phyloP scores from a whole-genome alignment of 2,888 invertebrate genomes.

The Lissocephala sabroskyi region DNA sequence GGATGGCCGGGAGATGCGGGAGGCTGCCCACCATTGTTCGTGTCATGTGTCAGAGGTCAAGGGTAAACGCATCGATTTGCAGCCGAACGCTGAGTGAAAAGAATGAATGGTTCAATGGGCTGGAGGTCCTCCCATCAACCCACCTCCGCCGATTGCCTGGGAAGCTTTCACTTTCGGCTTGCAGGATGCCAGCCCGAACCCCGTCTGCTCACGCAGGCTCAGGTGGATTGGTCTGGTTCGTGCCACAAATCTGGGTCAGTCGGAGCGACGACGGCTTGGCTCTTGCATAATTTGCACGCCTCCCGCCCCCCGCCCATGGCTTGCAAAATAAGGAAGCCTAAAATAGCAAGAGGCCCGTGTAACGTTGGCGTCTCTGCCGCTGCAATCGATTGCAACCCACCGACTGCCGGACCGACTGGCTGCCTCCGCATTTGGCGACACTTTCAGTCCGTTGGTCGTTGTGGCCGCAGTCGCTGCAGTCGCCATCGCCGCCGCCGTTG shows the following conservation, averaged over 20 bases:
- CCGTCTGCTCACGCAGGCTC: not conserved
- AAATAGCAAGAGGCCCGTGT: slow-evolving; percentile 43
- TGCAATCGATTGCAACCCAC: slow-evolving; percentile 16
- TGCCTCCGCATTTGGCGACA: not conserved
- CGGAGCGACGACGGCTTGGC: too few species aligned
- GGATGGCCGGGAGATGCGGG: not conserved
- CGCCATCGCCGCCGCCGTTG: not conserved
- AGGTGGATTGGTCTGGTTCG: too few species aligned
- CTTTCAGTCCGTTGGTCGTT: not conserved
- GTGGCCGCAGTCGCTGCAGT: not conserved
- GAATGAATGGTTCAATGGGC: too few species aligned
- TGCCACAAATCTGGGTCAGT: slow-evolving; percentile 24
- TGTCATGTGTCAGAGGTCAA: slow-evolving; percentile 21
- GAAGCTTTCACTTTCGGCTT: too few species aligned
- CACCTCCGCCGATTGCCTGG: too few species aligned
- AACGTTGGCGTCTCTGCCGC: slow-evolving; percentile 29
- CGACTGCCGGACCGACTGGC: not conserved
- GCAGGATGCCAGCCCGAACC: slow-evolving; percentile 2
- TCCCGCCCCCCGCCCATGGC: slow-evolving; percentile 12
- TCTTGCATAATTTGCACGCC: slow-evolving; percentile 21
- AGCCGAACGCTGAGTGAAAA: too few species aligned
- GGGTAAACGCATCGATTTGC: slow-evolving; percentile 12
- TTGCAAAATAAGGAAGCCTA: slow-evolving; percentile 54
- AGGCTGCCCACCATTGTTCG: too few species aligned
- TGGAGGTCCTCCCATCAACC: too few species aligned